Percentiles rank a stretch among this genome's conserved stretches.
Evolutionary conservation across 2,797 vertebrate species (phyloP).

Genomic region (Menidia menidia): DNA sequence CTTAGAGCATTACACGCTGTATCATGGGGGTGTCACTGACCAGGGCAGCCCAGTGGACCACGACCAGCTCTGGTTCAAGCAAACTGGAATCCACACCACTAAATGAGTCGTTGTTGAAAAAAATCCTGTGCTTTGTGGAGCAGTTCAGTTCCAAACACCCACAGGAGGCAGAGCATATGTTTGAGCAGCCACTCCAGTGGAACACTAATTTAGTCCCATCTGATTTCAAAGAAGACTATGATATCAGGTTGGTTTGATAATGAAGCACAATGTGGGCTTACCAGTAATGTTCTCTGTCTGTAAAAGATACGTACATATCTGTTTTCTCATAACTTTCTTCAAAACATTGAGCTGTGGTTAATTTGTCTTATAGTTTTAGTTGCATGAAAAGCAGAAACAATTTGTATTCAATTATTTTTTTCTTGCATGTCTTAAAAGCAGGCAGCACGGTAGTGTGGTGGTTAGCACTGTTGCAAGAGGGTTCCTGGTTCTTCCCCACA

Average conservation of each 20-base stretch:
- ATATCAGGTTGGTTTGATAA: slow-evolving; percentile 84
- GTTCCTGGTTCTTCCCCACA: too few relatives aligned
- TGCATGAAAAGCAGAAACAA: slow-evolving; percentile 23
- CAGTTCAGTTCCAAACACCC: slow-evolving; percentile 82
- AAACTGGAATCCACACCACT: slow-evolving; percentile 84
- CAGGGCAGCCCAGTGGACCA: slow-evolving; percentile 86
- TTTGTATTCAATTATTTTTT: too few relatives aligned
- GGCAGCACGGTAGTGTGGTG: too few relatives aligned
- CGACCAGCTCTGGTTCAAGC: slow-evolving; percentile 62
- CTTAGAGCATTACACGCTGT: slow-evolving; percentile 23
- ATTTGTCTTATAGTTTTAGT: slow-evolving; percentile 64
- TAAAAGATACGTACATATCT: slow-evolving; percentile 55
- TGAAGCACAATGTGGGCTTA: slow-evolving; percentile 36
- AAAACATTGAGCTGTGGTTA: slow-evolving; percentile 47
- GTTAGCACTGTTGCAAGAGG: too few relatives aligned
- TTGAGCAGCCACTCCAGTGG: slow-evolving; percentile 90
- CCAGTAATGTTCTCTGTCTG: slow-evolving; percentile 47
- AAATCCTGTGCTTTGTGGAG: slow-evolving; percentile 86
- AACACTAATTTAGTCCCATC: slow-evolving; percentile 82
- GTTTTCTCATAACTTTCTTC: slow-evolving; percentile 48
- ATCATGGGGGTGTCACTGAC: slow-evolving; percentile 82
- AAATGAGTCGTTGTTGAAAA: slow-evolving; percentile 86
- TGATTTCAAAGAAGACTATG: slow-evolving; percentile 86
- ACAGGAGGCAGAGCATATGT: slow-evolving; percentile 84
- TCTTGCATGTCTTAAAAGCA: too few relatives aligned